Evolutionary conservation across 2,797 vertebrate genomes (phyloP), one percentile per base, ranked within the genome.

Genomic region (Lutra lutra): DNA sequence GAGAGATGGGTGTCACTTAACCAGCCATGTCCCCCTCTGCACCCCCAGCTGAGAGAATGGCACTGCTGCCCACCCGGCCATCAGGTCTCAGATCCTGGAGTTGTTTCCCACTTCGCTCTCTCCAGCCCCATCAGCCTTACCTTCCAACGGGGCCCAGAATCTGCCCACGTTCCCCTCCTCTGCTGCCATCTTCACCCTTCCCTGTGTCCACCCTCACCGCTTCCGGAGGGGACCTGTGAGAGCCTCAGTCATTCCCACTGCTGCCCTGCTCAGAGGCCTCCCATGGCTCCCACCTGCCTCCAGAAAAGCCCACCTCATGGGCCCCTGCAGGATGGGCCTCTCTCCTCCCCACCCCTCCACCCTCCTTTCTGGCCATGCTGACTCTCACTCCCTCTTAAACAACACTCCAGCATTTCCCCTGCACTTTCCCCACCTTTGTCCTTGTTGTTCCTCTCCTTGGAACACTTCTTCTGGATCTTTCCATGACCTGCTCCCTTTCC

Each of bases 391-490:
- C 29, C 58, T 38, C 29, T 51, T 35, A 35, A 38, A 46, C 13
- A 62, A 18, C 32, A 20, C 87, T 8, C 60, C 54, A 3, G 23
- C 23, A 4, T 9, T 56, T 35, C 20, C 23, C 23, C 3, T 0
- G 2, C 27, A 29, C 0, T 3, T 21, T 23, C 56, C 10, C 23
- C 3, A 17, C 32, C 5, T 46, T 43, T 32, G n/a, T 62, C 62
- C 56, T 29, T 25, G 7, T 18, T 2, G 21, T 51, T 77, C 48
- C 60, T 83, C 35, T 46, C 75, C 58, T 75, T 48, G 80, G 54
- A 90, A 46, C 66, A 13, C 73, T 43, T 32, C 48, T 88, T 75
- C 80, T 21, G 80, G 92, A 29, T 60, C 60, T 82, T 95, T 62
- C 86, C 2, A 0, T 13, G 75, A 64, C 32, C 23, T 6, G 27